Conservation (phyloP, 2,888 invertebrate species). For the Drosophila atripex region DNA sequence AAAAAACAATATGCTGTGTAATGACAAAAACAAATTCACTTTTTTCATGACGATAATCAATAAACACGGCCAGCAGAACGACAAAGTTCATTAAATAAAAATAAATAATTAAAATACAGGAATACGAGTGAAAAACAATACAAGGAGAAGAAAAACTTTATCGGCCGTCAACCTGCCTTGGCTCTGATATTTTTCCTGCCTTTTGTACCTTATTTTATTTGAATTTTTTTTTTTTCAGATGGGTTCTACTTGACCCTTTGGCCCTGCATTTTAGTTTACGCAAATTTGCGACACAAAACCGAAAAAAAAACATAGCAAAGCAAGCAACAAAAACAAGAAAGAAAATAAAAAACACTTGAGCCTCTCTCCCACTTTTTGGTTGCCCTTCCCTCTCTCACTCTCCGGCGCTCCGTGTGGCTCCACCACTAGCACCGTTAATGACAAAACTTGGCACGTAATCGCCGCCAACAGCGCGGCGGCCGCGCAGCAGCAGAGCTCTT, state of each 20-base stretch:
- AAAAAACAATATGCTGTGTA: conserved; percentile 40
- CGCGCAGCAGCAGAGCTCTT: conserved; percentile 51
- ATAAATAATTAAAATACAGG: conserved; percentile 29
- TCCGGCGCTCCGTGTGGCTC: background rate
- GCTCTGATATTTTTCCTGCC: conserved; percentile 33
- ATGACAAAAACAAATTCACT: conserved; percentile 39
- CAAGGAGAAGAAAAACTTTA: conserved; percentile 44
- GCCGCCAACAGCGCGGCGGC: conserved; percentile 11
- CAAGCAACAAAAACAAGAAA: conserved; percentile 11
- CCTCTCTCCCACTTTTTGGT: background rate
- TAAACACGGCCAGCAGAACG: conserved; percentile 37
- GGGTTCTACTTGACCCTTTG: conserved; percentile 67
- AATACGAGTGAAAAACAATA: conserved; percentile 4
- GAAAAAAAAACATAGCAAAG: conserved; percentile 23
- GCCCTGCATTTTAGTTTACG: conserved; percentile 65
- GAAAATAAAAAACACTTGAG: background rate
- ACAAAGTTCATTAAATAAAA: conserved; percentile 58
- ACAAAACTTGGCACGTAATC: conserved; percentile 62
- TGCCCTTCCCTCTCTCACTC: background rate
- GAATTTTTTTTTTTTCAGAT: conserved; percentile 33
- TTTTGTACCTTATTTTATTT: conserved; percentile 13
- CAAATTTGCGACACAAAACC: conserved; percentile 38
- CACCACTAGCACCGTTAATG: conserved; percentile 30
- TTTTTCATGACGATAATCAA: conserved; percentile 53
- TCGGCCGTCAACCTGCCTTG: conserved; percentile 71